Conservation (phyloP, 1,140 invertebrate species). For the Magallana gigas region DNA sequence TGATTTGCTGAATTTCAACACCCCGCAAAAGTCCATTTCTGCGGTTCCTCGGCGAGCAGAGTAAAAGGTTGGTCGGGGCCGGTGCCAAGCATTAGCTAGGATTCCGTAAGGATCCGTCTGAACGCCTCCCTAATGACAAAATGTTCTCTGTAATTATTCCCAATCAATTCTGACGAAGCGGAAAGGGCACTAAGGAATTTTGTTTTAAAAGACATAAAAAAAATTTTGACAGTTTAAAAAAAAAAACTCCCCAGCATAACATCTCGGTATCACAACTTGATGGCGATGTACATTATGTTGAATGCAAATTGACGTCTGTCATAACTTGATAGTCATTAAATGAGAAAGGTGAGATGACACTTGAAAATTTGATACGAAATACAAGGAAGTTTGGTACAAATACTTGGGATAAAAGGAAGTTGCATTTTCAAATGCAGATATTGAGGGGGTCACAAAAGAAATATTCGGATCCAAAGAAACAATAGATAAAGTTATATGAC, state of each 20-base stretch:
- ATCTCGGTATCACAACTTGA: neutral
- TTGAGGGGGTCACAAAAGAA: no score
- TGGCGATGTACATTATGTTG: neutral
- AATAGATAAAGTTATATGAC: no score
- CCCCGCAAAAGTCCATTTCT: neutral
- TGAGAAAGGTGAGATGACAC: no score
- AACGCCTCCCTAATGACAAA: neutral
- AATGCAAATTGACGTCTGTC: no score
- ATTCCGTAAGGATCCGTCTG: neutral
- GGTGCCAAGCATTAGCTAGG: neutral
- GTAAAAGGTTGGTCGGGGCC: neutral
- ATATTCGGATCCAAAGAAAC: no score
- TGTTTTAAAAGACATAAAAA: neutral
- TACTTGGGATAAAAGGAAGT: no score
- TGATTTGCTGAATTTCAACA: conserved; percentile 7
- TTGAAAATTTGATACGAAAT: no score
- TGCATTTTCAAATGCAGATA: no score
- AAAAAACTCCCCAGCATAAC: neutral
- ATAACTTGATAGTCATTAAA: no score
- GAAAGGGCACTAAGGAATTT: neutral
- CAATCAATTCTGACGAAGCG: neutral
- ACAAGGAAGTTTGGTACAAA: no score
- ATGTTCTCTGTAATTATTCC: neutral
- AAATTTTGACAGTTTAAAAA: neutral
- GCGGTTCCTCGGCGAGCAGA: neutral